phyloP scores from a whole-genome alignment of 2,888 invertebrate genomes.

The Ramazzottius varieornatus region DNA sequence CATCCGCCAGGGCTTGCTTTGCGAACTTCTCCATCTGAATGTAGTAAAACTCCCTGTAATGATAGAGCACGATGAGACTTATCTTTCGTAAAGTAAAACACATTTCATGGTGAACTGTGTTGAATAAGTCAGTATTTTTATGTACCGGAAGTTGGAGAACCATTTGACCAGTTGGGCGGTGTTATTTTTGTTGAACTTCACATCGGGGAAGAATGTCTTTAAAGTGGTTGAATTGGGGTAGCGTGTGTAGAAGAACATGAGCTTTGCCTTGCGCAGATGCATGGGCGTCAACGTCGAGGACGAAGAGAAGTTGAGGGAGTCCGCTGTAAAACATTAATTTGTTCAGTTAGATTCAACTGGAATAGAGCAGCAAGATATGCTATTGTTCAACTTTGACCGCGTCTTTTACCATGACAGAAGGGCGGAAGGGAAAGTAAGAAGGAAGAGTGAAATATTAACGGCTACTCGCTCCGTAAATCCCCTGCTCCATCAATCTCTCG shows the following conservation, averaged over 20 bases:
- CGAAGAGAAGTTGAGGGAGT: slow-evolving; percentile 10
- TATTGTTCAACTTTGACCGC: no score
- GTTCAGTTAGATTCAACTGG: no score
- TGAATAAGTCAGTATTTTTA: no score
- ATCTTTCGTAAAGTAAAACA: background rate
- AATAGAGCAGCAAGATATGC: no score
- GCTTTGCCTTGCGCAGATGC: slow-evolving; percentile 97
- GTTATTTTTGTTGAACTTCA: slow-evolving; percentile 99
- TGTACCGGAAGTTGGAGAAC: slow-evolving; percentile 99
- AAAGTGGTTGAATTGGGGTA: slow-evolving; percentile 95
- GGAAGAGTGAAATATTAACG: no score
- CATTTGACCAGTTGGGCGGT: slow-evolving; percentile 99
- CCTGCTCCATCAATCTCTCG: background rate
- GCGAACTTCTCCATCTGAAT: slow-evolving; percentile 99
- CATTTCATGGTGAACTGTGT: no score
- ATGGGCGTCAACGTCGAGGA: slow-evolving; percentile 92
- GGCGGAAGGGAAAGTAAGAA: no score
- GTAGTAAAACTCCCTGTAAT: slow-evolving; percentile 88
- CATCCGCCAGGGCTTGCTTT: slow-evolving; percentile 85
- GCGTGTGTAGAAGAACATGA: slow-evolving; percentile 99
- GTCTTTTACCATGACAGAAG: no score
- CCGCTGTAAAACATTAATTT: slow-evolving; percentile 6
- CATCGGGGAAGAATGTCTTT: slow-evolving; percentile 99
- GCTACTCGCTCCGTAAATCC: no score
- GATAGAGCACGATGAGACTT: slow-evolving; percentile 1